Evolutionary conservation across 2,113 vertebrate genomes (phyloP).

Genomic region (Trogon melanurus): DNA sequence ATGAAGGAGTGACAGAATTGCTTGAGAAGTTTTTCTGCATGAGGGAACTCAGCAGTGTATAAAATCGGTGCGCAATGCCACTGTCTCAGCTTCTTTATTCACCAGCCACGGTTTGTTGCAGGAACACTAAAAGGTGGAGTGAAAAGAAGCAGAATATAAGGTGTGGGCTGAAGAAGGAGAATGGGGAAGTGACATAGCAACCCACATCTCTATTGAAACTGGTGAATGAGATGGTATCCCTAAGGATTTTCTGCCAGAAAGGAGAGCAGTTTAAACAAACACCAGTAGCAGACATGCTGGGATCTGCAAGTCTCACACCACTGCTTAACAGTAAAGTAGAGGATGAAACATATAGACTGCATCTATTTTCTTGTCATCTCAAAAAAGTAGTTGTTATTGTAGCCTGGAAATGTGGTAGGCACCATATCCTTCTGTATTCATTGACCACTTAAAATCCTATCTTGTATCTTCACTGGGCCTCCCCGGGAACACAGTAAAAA

Average conservation of each 20-base stretch:
- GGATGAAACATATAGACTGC: not conserved
- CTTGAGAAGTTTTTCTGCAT: not conserved
- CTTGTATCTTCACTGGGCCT: not conserved
- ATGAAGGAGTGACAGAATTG: not conserved
- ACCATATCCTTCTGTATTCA: not conserved
- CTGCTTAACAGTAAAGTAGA: not conserved
- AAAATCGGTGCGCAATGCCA: not conserved
- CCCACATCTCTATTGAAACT: not conserved
- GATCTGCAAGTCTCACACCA: not conserved
- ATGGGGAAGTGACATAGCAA: not conserved
- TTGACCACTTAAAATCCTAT: not conserved
- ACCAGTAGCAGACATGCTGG: not conserved
- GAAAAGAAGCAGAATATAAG: not conserved
- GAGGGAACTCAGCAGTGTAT: not conserved
- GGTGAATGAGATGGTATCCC: not conserved
- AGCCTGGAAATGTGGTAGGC: not conserved
- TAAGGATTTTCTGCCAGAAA: not conserved
- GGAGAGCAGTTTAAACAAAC: not conserved
- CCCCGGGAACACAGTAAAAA: not conserved
- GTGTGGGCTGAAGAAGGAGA: not conserved
- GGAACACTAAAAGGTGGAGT: not conserved
- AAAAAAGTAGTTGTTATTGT: not conserved
- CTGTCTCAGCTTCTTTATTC: not conserved
- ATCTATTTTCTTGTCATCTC: not conserved
- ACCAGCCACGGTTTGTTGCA: fast-evolving